Base-by-base conservation (phyloP, 2,888 invertebrate genomes). In the Plebejus argus region DNA sequence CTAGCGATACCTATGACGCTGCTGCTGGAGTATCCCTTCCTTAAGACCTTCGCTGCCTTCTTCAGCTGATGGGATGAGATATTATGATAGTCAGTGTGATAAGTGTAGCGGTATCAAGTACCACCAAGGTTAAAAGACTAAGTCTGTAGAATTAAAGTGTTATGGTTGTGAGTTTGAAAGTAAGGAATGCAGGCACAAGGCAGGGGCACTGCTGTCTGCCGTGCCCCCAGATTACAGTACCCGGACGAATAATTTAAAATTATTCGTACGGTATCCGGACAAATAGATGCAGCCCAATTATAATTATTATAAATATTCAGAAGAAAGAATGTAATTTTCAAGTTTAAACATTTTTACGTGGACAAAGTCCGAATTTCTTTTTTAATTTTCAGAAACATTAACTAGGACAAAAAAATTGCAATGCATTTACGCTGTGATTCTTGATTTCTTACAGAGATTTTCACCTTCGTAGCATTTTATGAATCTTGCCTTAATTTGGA, bases 21-120 rank as follows among this genome's bases (percentile, higher is more conserved):
- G 6, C 79, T 87, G 58, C 83, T 87, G 70, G 88, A 88, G 80
- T 80, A 84, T 79, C 88, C 88, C 4, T 76, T 83, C 20, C 86
- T 85, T 78, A 83, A 83, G 76, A 81, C 82, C 20, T 77, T 85
- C 45, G 79, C 76, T 33, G 81, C 81, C 1, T 75, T 82, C 15
- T 70, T 82, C 76, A 39, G 79, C 33, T 80, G 77, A 79, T 58
- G 58, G 10, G 23, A 61, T 12, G 61, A 18, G 18, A 53, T 53
- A 53, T 61, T 53, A 53, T 61, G 20, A 23, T 61, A 23, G 61
- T 23, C 20, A 3, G 23, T 28, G 28, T 61, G 66, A 66, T 66
- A 66, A 66, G 28, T 66, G 12, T 66, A 18, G 15, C 15, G 66
- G 28, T 66, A 1, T 33, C 18, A 66, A 66, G 18, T 33, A 33